Evolutionary conservation across 2,888 invertebrate species (phyloP), one percentile per base, ranked within the genome.

Genomic region (Melanargia galathea): DNA sequence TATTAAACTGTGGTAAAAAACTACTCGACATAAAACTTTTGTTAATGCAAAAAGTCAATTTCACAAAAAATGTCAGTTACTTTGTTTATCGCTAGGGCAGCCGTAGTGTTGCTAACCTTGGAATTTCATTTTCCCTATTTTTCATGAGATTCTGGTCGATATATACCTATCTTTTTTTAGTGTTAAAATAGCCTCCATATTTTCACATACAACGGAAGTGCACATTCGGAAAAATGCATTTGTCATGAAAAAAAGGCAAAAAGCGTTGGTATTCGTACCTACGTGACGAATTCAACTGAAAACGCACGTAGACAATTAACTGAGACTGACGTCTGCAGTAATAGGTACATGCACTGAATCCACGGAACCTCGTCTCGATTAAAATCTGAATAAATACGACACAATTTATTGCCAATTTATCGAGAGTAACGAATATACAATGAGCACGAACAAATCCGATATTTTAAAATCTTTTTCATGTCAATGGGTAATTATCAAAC

Each of bases 281-380:
- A 86, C 86, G 87, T 86, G 84, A 85, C 84, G 81, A 80, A 81
- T 82, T 82, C 80, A 73, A 78, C 78, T 83, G 81, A 81, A 83
- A 85, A 83, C 86, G 83, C 86, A 86, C 87, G 87, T 86, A 86
- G 83, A 82, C 86, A 86, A 87, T 87, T 87, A 87, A 84, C 85
- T 76, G 78, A 61, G 63, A 81, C 83, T 85, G 84, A 82, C 84
- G 83, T 83, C 79, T 84, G 84, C 84, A 80, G 79, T 84, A 84
- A 84, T 84, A n/a, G n/a, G n/a, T n/a, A 84, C 71, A 73, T 70
- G 67, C 59, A 54, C 59, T 45, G 59, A 60, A 64, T 64, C 61
- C 40, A 66, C 62, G 54, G 26, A 54, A 33, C 49, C 38, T 38
- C 40, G 26, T 49, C 18, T 33, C 45, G 13, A 30, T 45, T 56